Base-by-base conservation (phyloP, 2,888 invertebrate genomes). In the Emmelina monodactyla region DNA sequence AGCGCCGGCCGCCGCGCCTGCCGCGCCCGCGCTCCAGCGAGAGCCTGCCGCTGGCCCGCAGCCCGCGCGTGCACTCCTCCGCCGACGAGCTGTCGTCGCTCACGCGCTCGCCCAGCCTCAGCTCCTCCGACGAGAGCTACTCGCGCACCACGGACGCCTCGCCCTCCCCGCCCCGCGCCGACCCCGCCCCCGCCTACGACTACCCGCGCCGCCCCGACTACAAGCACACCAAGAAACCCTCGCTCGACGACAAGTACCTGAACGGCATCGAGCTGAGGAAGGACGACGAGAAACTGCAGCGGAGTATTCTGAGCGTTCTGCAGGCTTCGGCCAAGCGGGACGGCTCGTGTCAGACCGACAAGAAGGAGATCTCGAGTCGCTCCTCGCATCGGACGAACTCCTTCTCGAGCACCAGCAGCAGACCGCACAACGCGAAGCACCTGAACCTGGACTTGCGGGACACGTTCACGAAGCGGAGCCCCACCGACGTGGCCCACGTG, bases 51-150 rank as follows among this genome's bases (percentile, higher is more conserved):
- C 79, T 86, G 13, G 80, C 82, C 2, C 62, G 80, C 30, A 79
- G 82, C 42, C 85, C 85, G 12, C 69, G 87, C 25, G 86, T 86
- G 2, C 88, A 88, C 55, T 91, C 91, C 4, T 92, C 91, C 2
- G 91, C 91, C 1, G 91, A 92, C 57, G 92, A 92, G 62, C 84
- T 91, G 15, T 91, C 90, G 52, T 91, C 91, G 0, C 73, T 91
- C 7, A 91, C 91, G 34, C 87, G 90, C 49, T 91, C 91, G 5
- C 90, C 91, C 1, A 90, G 89, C 55, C 86, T 91, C 43, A 90
- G 89, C 61, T 91, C 91, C 35, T 92, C 91, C 0, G 91, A 92
- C 55, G 92, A 92, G 65, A 91, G 91, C 63, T 91, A 89, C 56
- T 89, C 90, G 28, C 84, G 91, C 47, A 91, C 91, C 3, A 91